Evolutionary conservation across 2,888 invertebrate species (phyloP).

Genomic region (Lasioglossum lativentre): DNA sequence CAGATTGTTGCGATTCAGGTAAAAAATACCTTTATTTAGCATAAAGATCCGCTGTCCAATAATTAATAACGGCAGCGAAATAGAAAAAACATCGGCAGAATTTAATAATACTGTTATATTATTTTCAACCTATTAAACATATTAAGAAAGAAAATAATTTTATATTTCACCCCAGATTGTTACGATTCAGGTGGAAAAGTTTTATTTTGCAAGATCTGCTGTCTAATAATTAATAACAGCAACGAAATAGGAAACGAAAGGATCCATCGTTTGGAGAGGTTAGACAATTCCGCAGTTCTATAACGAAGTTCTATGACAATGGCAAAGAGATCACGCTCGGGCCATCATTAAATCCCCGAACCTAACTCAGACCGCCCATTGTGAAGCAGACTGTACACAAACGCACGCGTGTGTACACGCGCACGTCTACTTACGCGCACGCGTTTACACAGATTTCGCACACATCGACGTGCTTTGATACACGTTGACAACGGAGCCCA

Average conservation of each 20-base stretch:
- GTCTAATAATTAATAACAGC: neutral
- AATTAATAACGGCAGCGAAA: no score
- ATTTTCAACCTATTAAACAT: no score
- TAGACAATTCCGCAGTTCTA: neutral
- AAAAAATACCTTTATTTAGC: no score
- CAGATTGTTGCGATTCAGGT: no score
- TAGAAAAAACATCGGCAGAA: no score
- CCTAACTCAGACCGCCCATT: neutral
- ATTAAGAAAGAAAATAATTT: no score
- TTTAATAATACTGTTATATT: no score
- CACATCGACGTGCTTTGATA: constrained; percentile 18
- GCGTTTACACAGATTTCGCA: neutral
- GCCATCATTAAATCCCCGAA: neutral
- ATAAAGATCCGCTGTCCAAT: no score
- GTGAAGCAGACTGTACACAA: constrained; percentile 42
- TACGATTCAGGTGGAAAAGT: no score
- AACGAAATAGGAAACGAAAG: neutral
- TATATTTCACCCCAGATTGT: no score
- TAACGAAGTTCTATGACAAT: neutral
- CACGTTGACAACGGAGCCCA: constrained; percentile 54
- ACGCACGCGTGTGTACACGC: constrained; percentile 30
- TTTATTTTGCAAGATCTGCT: no score
- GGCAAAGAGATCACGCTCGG: neutral
- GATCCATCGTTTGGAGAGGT: neutral
- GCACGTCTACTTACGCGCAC: neutral